A percentile compares a stretch with the other conserved stretches of the same genome.
These are phyloP conservation scores for Orthonyx spaldingii DNA, from an alignment of 2,113 vertebrate species.

Conservation along the genomic window DNA sequence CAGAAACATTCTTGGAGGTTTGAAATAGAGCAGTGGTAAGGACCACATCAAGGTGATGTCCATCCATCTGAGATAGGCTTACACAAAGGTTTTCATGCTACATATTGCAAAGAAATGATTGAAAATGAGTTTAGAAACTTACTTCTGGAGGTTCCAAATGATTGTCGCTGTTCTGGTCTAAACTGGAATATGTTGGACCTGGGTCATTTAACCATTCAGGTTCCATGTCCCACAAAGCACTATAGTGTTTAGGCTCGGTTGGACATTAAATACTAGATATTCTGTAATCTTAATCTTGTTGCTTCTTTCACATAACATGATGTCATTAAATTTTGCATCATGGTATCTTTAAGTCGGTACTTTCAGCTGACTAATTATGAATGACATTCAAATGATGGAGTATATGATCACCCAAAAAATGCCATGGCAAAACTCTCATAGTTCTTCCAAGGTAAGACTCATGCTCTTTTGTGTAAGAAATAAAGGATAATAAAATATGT, in stretches of 20 bases:
- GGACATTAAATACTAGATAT: neutral
- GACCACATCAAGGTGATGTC: neutral
- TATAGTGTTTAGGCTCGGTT: neutral
- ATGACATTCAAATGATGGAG: neutral
- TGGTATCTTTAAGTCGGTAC: neutral
- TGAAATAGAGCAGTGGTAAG: neutral
- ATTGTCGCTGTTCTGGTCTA: neutral
- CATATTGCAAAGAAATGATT: neutral
- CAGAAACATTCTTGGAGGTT: neutral
- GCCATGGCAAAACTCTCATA: neutral
- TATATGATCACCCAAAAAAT: neutral
- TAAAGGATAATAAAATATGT: neutral
- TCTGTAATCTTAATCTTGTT: neutral
- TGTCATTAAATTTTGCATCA: neutral
- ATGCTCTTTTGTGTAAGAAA: neutral
- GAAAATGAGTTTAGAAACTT: neutral
- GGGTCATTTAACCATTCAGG: neutral
- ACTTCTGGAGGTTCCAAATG: neutral
- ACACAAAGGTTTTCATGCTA: neutral
- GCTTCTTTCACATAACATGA: neutral
- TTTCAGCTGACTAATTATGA: neutral
- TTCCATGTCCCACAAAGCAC: neutral
- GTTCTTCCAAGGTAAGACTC: neutral
- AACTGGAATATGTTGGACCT: neutral
- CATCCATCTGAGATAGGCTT: neutral